Conservation (phyloP, 2,888 invertebrate species). For the Drosophila subquinaria region DNA sequence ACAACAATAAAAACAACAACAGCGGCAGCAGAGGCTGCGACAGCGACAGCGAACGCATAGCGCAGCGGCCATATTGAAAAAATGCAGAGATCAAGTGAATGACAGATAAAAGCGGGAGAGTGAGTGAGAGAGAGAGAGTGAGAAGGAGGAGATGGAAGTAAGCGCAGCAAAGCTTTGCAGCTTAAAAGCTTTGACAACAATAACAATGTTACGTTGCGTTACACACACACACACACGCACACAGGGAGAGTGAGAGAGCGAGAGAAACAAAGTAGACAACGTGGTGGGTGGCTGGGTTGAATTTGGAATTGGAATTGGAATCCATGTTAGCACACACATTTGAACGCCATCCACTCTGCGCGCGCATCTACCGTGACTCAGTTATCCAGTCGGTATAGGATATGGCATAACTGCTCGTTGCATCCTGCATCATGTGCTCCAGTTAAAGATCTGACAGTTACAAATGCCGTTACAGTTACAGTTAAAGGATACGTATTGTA, state of each 20-base stretch:
- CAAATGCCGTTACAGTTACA: conserved; percentile 6
- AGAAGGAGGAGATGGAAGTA: not conserved
- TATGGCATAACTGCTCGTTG: conserved; percentile 84
- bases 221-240: conserved; percentile 26
- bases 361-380: conserved; percentile 83
- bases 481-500: conserved; percentile 11
- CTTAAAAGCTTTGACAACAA: conserved; percentile 41
- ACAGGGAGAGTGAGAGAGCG: not conserved
- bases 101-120: conserved; percentile 1
- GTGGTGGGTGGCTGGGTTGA: conserved; percentile 13
- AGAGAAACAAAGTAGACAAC: not conserved
- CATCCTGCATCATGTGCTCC: conserved; percentile 82
- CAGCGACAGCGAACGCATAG: conserved; percentile 45
- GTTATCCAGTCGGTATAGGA: conserved; percentile 86
- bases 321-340: conserved; percentile 15
- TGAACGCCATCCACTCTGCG: conserved; percentile 35
- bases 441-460: conserved; percentile 8
- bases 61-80: conserved; percentile 73
- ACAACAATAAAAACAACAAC: conserved; percentile 42
- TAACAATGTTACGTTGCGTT: conserved; percentile 18
- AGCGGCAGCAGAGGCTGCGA: conserved; percentile 10
- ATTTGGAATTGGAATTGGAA: not conserved
- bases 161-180: conserved; percentile 17
- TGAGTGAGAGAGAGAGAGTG: not conserved
- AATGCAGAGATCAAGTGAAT: conserved; percentile 24